A percentile compares a stretch with the other conserved stretches of the same genome.
Conservation (phyloP, 2,888 invertebrate genomes). For the Drosophila diplacantha region DNA sequence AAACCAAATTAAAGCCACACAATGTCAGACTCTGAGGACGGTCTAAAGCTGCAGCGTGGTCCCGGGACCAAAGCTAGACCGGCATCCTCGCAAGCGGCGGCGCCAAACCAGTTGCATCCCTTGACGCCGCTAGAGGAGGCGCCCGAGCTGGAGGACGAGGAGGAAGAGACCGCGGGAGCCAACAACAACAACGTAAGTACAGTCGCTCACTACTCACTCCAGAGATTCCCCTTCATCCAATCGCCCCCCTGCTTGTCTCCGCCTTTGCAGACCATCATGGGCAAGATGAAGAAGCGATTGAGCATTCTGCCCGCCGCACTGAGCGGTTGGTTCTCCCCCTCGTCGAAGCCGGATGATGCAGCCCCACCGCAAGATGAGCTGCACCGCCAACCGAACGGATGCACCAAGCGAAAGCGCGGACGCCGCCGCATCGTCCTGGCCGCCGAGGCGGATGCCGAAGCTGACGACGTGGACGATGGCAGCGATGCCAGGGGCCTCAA, state of each 20-base stretch:
- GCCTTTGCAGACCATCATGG: constrained; percentile 74
- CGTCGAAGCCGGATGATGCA: constrained; percentile 7
- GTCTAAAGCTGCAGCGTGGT: constrained; percentile 31
- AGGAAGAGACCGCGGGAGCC: constrained; percentile 34
- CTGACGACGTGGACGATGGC: constrained; percentile 53
- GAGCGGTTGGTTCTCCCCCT: constrained; percentile 76
- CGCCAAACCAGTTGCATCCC: constrained; percentile 14
- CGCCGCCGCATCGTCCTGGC: constrained; percentile 69
- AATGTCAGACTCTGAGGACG: constrained; percentile 59
- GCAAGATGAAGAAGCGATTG: constrained; percentile 75
- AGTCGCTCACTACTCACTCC: constrained; percentile 29
- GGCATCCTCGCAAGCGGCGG: constrained; percentile 1
- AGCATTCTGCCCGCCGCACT: constrained; percentile 75
- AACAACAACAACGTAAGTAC: constrained; percentile 58
- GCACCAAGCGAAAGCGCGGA: constrained; percentile 57
- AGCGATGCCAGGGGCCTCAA: constrained; percentile 60
- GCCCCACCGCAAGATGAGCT: constrained; percentile 36
- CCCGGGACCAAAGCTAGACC: background rate
- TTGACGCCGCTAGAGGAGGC: constrained; percentile 33
- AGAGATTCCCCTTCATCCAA: background rate
- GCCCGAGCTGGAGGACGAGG: constrained; percentile 29
- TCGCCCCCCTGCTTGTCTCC: background rate
- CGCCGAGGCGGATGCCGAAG: constrained; percentile 49
- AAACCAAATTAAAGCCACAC: constrained; percentile 44
- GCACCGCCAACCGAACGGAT: constrained; percentile 28